phyloP scores from a whole-genome alignment of 2,797 vertebrate species.

The Eupleurogrammus muticus region DNA sequence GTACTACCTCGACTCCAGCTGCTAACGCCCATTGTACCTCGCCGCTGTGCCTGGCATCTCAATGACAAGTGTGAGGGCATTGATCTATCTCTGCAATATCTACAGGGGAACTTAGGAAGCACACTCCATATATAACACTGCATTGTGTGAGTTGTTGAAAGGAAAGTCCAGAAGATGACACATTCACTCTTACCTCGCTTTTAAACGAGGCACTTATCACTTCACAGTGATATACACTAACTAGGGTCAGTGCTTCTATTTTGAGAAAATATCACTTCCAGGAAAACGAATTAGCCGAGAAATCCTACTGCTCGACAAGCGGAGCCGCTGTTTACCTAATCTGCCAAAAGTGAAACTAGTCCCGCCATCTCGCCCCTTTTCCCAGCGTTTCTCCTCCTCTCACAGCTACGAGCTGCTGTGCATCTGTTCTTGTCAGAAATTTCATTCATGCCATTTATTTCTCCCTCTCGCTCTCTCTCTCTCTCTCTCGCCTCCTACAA shows the following conservation, averaged over 20 bases:
- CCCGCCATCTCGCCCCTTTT: constrained; percentile 18
- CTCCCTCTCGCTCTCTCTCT: too few species aligned
- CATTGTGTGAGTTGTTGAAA: constrained; percentile 1
- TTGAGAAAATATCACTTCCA: constrained; percentile 12
- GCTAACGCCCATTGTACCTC: constrained; percentile 18
- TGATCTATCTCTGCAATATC: constrained; percentile 2
- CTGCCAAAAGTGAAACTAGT: constrained; percentile 43
- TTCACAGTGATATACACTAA: constrained; percentile 30
- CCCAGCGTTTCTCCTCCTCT: constrained; percentile 23
- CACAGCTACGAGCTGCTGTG: constrained; percentile 29
- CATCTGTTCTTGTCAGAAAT: constrained; percentile 54
- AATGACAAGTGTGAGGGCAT: constrained; percentile 11
- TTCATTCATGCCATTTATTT: constrained; percentile 50
- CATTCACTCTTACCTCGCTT: constrained; percentile 20
- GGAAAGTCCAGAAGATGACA: constrained; percentile 28
- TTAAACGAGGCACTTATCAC: constrained; percentile 1
- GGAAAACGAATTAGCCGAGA: constrained; percentile 42
- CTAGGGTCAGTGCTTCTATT: constrained; percentile 30
- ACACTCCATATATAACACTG: not conserved
- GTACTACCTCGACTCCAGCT: constrained; percentile 33
- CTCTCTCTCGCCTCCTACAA: constrained; percentile 7
- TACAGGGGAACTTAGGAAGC: not conserved
- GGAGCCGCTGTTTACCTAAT: constrained; percentile 46
- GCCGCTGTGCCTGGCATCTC: not conserved
- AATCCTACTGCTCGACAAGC: constrained; percentile 32